phyloP scores from a whole-genome alignment of 2,113 vertebrate genomes.

The Pardalotus punctatus region DNA sequence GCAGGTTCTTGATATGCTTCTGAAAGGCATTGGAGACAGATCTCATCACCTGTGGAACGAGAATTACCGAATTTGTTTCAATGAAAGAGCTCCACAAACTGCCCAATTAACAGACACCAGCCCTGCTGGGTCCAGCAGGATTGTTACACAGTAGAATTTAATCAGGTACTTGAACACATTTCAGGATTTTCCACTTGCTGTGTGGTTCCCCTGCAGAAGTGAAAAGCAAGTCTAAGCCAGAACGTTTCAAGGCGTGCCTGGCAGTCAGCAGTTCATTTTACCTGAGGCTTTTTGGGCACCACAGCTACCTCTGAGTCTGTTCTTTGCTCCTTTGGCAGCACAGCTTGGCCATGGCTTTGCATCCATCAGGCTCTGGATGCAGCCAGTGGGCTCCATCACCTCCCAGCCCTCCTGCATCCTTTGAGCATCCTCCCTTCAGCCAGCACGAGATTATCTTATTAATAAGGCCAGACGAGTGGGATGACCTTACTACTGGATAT shows the following conservation, averaged over 20 bases:
- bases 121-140: neutral
- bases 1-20: neutral
- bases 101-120: neutral
- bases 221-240: neutral
- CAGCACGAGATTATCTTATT: neutral
- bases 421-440: neutral
- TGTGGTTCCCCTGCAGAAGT: neutral
- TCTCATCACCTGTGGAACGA: neutral
- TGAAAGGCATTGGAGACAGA: neutral
- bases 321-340: neutral
- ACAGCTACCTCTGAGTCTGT: neutral
- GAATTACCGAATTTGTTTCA: slow-evolving; percentile 1
- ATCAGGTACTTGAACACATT: neutral
- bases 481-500: neutral
- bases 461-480: neutral
- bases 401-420: neutral
- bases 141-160: neutral
- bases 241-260: neutral
- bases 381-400: neutral
- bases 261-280: neutral
- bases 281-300: neutral
- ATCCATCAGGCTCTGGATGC: rapidly evolving
- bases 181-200: neutral
- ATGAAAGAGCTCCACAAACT: neutral
- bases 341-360: rapidly evolving